Conservation (phyloP, 2,113 vertebrate genomes). For the Antigone vipio region DNA sequence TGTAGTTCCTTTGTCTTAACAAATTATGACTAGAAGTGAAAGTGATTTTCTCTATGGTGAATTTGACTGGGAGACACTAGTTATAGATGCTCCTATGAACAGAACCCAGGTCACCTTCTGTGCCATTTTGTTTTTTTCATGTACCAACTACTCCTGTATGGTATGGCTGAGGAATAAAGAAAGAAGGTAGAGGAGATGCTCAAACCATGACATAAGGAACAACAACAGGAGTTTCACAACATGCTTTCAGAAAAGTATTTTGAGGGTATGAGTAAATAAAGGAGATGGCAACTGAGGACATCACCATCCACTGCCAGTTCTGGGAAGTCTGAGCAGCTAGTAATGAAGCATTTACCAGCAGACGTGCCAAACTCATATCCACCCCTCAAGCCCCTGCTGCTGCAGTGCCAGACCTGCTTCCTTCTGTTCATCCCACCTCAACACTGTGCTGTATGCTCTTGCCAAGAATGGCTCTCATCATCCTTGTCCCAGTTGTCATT, state of each 20-base stretch:
- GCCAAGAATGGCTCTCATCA: neutral
- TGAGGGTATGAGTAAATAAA: neutral
- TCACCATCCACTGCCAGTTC: neutral
- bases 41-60: neutral
- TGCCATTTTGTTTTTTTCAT: neutral
- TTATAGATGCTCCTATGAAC: neutral
- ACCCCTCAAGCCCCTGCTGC: neutral
- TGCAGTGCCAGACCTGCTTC: neutral
- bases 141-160: neutral
- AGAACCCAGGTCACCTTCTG: neutral
- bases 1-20: neutral
- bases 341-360: neutral
- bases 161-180: neutral
- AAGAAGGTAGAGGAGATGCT: neutral
- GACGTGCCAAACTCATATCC: neutral
- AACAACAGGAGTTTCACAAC: neutral
- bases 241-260: neutral
- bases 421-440: neutral
- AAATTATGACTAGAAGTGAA: neutral
- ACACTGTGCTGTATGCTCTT: rapidly evolving
- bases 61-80: neutral
- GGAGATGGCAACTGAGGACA: neutral
- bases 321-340: neutral
- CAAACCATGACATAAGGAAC: neutral
- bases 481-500: neutral